Base-by-base conservation (phyloP, 2,888 invertebrate genomes). In the Netelia virgata region DNA sequence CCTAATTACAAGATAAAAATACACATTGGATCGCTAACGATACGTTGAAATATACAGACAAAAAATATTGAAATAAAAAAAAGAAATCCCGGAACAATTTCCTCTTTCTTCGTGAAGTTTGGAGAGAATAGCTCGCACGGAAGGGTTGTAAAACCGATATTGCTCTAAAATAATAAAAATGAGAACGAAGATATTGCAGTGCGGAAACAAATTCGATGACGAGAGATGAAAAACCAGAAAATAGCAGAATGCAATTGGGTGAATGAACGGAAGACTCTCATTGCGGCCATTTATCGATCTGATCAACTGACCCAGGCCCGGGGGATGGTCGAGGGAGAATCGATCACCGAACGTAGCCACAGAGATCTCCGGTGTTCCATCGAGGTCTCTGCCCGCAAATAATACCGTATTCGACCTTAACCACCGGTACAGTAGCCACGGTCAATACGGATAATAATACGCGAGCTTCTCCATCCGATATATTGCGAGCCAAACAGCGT, bases 221-320 rank as follows among this genome's bases (percentile, higher is more conserved):
- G n/a, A 41, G 43, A 28, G 64, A 77, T 23, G 66, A 61, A 66
- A 82, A 77, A 66, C 64, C 82, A n/a, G 59, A 76, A 43, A 75
- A 50, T 18, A 68, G 53, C 53, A 53, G 47, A 76, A 82, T 76
- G 76, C 70, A 77, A 82, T 77, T 77, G 76, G 76, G 66, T 64
- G 76, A 77, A 72, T 76, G 81, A 72, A 18, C 64, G 41, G 72
- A 77, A 72, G 66, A 72, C 77, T 82, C 66, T 23, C 18, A 16
- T 18, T 66, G 59, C n/a, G 59, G 50, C 61, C 75, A 69, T 75
- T 75, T 77, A 82, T 82, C 82, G 77, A 82, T 68, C 77, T 77
- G 72, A 82, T 70, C 77, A 82, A 82, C 72, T 82, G 76, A 77
- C 82, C 77, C 75, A 72, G 72, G 59, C 77, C 23, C 69, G 47